Conservation (phyloP, 2,113 vertebrate species). For the Brachyistius frenatus region DNA sequence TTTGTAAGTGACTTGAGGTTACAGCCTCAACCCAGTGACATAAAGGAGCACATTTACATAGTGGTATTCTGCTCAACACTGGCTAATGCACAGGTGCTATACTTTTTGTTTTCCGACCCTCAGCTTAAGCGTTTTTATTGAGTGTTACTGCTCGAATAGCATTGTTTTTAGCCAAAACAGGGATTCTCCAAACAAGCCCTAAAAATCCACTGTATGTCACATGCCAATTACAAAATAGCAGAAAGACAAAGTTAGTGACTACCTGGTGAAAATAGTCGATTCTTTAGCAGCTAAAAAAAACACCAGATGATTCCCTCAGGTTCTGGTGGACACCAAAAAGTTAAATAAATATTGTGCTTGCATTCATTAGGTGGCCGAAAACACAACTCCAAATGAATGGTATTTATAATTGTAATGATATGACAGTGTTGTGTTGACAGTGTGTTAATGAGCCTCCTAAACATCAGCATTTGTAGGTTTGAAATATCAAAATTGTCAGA, state of each 20-base stretch:
- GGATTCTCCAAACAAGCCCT: no score
- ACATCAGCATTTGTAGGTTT: no score
- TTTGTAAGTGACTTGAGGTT: constrained; percentile 3
- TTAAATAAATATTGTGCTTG: not conserved
- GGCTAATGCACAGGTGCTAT: no score
- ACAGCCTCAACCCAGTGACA: not conserved
- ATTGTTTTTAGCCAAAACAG: not conserved
- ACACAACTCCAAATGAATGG: no score
- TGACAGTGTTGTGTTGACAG: no score
- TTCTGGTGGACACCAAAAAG: not conserved
- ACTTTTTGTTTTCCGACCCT: not conserved
- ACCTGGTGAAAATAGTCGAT: not conserved
- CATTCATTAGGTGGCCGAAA: constrained; percentile 6
- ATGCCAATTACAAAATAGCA: not conserved
- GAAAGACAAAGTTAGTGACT: not conserved
- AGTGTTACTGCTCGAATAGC: not conserved
- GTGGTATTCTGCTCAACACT: not conserved
- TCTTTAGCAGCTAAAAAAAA: not conserved
- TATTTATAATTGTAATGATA: no score
- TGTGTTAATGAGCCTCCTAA: no score
- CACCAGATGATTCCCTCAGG: not conserved
- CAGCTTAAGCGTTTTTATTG: not conserved
- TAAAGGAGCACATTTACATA: not conserved
- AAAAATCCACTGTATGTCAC: not conserved
- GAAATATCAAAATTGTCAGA: no score